A percentile compares a stretch with the other conserved stretches of the same genome.
Evolutionary conservation across 2,797 vertebrate species (phyloP).

Genomic region (Lagocephalus sceleratus): DNA sequence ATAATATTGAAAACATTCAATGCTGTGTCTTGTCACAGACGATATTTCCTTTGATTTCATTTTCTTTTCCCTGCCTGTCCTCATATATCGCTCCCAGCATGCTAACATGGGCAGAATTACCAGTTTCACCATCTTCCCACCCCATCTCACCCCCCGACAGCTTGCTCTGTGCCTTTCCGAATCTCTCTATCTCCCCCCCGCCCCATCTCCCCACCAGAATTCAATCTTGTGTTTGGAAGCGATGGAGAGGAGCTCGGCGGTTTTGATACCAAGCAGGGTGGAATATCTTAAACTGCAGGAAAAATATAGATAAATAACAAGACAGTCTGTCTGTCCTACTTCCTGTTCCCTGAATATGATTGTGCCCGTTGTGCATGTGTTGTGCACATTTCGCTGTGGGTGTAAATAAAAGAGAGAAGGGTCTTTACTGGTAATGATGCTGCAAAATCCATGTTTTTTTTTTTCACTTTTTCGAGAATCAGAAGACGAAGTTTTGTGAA

Average conservation of each 20-base stretch:
- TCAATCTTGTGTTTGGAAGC: slow-evolving; percentile 67
- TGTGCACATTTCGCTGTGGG: not conserved
- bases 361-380: not conserved
- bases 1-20: slow-evolving; percentile 51
- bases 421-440: not conserved
- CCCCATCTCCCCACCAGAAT: slow-evolving; percentile 56
- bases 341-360: slow-evolving; percentile 56
- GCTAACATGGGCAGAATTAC: slow-evolving; percentile 57
- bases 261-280: slow-evolving; percentile 54
- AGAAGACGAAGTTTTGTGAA: no score
- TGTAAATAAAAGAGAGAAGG: not conserved
- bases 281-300: slow-evolving; percentile 65
- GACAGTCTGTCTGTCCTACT: slow-evolving; percentile 59
- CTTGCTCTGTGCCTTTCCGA: slow-evolving; percentile 49
- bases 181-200: slow-evolving; percentile 23
- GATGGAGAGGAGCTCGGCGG: slow-evolving; percentile 59
- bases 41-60: slow-evolving; percentile 31
- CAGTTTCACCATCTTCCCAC: slow-evolving; percentile 31
- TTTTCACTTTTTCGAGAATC: slow-evolving; percentile 28
- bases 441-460: slow-evolving; percentile 15
- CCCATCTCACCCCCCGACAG: slow-evolving; percentile 28
- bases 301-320: slow-evolving; percentile 50
- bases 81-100: slow-evolving; percentile 31
- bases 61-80: slow-evolving; percentile 25
- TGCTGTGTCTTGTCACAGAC: slow-evolving; percentile 28